Conservation (phyloP, 2,888 invertebrate species). For the Mimas tiliae region DNA sequence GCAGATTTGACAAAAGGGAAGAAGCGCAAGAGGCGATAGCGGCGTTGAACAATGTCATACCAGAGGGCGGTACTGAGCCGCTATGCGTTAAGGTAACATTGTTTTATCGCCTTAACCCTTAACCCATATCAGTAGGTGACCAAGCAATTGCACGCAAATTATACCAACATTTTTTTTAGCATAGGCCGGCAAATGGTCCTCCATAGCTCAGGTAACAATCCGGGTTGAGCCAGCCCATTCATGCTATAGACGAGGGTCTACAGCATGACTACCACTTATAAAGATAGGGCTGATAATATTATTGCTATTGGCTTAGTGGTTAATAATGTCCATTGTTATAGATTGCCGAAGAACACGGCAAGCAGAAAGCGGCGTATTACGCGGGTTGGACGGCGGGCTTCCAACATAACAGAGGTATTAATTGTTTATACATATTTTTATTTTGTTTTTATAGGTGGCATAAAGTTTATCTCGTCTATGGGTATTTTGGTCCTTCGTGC, state of each 20-base stretch:
- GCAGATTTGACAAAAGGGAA: slow-evolving; percentile 93
- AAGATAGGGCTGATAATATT: too few species aligned
- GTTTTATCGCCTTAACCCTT: too few species aligned
- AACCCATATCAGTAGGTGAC: too few species aligned
- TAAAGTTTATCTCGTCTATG: not conserved
- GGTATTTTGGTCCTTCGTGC: slow-evolving; percentile 4
- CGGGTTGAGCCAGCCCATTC: too few species aligned
- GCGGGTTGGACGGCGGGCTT: slow-evolving; percentile 89
- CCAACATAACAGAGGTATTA: slow-evolving; percentile 84
- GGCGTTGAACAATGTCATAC: slow-evolving; percentile 92
- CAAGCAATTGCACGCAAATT: too few species aligned
- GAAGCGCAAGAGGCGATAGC: slow-evolving; percentile 96
- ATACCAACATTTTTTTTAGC: too few species aligned
- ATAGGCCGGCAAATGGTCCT: too few species aligned
- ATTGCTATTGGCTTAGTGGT: not conserved
- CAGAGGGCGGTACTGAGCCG: slow-evolving; percentile 93
- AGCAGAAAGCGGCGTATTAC: slow-evolving; percentile 91
- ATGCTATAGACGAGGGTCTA: too few species aligned
- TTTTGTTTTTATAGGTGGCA: not conserved
- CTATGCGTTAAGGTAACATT: slow-evolving; percentile 88
- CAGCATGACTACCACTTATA: too few species aligned
- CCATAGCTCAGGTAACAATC: too few species aligned
- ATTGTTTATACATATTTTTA: not conserved
- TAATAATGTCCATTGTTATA: slow-evolving; percentile 41
- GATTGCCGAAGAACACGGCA: slow-evolving; percentile 94